Evolutionary conservation across 1,140 invertebrate genomes (phyloP), one percentile per base, ranked within the genome.

Genomic region (Eueides isabella): DNA sequence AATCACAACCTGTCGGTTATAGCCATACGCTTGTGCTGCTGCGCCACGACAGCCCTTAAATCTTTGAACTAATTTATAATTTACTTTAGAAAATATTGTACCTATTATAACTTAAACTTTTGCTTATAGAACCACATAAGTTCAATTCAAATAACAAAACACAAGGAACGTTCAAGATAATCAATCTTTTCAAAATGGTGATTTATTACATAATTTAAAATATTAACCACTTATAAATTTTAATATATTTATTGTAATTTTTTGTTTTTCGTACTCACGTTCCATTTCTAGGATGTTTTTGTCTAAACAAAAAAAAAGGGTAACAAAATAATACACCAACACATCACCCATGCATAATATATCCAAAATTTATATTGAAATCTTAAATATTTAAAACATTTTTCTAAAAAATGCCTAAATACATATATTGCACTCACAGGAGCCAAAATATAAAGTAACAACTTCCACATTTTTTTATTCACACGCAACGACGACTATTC

Each of bases 361-460:
- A 55, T 4, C 48, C 48, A 55, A 55, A 55, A 55, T 4, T 55
- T 55, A 55, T 55, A 55, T 55, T 55, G 48, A 55, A 23, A 55
- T 26, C 11, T 55, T 26, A 55, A n/a, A 26, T 26, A 55, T 12
- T 4, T 26, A 55, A 23, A 26, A 55, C 0, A 0, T 26, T 55
- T 55, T 55, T 55, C 7, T 4, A 26, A 26, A 26, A 55, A 55
- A 2, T 26, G 2, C 23, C 48, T 55, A 26, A 26, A 55, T 9
- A 55, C 23, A n/a, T 55, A 55, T 26, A 55, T 55, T 23, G 9
- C 48, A 55, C 2, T 26, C 23, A 5, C 19, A 23, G 48, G 23
- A 0, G 1, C 48, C 3, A 55, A 11, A 9, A 55, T 11, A 55
- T 55, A 55, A 55, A 55, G 5, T 55, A 55, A 23, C 0, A 5